phyloP scores from a whole-genome alignment of 2,888 invertebrate species.

The Bombyx huttoni region DNA sequence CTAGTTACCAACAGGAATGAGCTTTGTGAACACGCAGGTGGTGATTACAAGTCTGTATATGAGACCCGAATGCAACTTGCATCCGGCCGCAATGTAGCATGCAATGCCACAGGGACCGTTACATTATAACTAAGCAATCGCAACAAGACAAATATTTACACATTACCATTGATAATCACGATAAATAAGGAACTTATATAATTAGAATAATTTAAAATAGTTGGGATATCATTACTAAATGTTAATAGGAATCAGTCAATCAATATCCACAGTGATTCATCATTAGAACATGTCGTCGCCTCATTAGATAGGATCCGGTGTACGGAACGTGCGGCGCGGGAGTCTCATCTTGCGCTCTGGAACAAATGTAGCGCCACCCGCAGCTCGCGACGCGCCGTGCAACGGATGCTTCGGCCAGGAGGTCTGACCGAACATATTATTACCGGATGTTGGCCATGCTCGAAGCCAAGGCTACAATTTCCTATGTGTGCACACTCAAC shows the following conservation, averaged over 20 bases:
- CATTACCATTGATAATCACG: conserved; percentile 50
- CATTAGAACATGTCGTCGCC: conserved; percentile 37
- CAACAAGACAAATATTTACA: conserved; percentile 67
- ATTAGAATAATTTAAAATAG: conserved; percentile 63
- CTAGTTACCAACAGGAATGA: conserved; percentile 68
- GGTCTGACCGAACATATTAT: conserved; percentile 12
- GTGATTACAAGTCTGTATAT: conserved; percentile 60
- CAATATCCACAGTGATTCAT: conserved; percentile 48
- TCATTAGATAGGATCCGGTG: conserved; percentile 18
- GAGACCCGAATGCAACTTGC: conserved; percentile 19
- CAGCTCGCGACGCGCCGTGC: conserved; percentile 9
- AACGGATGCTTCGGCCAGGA: conserved; percentile 2
- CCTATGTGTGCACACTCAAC: conserved; percentile 54
- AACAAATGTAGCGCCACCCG: conserved; percentile 24
- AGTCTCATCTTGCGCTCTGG: conserved; percentile 15
- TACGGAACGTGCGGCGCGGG: conserved; percentile 11
- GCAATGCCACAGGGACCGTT: conserved; percentile 39
- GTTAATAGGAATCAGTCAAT: conserved; percentile 68
- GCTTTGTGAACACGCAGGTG: conserved; percentile 71
- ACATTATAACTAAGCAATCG: conserved; percentile 60
- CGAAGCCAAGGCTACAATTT: conserved; percentile 56
- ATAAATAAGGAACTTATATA: conserved; percentile 63
- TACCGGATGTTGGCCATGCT: conserved; percentile 43
- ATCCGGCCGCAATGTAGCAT: conserved; percentile 34
- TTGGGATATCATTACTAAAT: conserved; percentile 46